Conservation (phyloP, 2,797 vertebrate species). For the Trematomus bernacchii region DNA sequence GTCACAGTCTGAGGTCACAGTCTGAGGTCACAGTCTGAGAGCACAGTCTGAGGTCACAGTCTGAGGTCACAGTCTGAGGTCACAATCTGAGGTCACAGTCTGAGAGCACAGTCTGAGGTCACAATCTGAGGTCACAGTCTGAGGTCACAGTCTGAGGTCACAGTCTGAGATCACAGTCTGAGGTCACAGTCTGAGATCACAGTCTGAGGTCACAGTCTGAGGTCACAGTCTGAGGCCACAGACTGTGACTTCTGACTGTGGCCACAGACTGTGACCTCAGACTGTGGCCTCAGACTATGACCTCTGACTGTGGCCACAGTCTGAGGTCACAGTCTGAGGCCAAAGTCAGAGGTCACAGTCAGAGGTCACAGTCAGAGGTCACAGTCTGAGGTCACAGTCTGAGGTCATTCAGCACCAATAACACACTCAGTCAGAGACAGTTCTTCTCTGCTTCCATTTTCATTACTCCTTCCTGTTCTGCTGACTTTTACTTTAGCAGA, state of each 20-base stretch:
- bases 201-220: neutral
- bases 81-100: neutral
- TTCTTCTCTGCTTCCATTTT: neutral
- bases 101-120: neutral
- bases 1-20: too few species aligned
- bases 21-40: neutral
- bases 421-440: neutral
- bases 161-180: neutral
- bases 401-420: constrained; percentile 25
- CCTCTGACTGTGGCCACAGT: too few species aligned
- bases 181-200: neutral
- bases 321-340: neutral
- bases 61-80: neutral
- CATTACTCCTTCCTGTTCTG: neutral
- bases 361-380: too few species aligned
- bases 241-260: too few species aligned
- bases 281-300: too few species aligned
- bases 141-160: neutral
- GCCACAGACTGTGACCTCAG: too few species aligned
- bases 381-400: constrained; percentile 11
- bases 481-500: neutral
- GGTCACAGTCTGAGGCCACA: too few species aligned
- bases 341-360: too few species aligned
- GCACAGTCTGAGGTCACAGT: neutral
- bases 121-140: neutral